Evolutionary conservation across 2,797 vertebrate genomes (phyloP).

Genomic region (Gila robusta): DNA sequence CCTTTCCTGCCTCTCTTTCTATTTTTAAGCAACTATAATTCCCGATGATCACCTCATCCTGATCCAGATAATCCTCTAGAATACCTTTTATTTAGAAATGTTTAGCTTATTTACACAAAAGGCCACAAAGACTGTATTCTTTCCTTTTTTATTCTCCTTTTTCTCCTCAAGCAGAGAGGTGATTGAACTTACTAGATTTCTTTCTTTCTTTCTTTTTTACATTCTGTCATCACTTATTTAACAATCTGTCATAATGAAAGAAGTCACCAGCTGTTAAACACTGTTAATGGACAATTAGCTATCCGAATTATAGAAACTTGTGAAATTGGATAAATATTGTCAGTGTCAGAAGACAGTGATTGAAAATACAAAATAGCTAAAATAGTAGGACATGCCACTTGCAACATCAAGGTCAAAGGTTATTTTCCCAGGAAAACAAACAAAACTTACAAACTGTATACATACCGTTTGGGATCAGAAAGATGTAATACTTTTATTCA

Average conservation of each 20-base stretch:
- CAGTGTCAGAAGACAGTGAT: background rate
- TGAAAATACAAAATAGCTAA: background rate
- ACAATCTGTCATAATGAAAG: background rate
- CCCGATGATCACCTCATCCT: slow-evolving; percentile 20
- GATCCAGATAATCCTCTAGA: slow-evolving; percentile 48
- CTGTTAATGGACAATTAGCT: background rate
- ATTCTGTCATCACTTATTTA: background rate
- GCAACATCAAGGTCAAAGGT: too few relatives aligned
- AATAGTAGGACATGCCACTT: background rate
- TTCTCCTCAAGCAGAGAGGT: background rate
- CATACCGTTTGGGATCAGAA: background rate
- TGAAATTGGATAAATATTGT: background rate
- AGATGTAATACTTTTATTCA: background rate
- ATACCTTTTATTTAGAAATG: slow-evolving; percentile 47
- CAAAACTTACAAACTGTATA: background rate
- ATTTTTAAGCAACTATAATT: slow-evolving; percentile 39
- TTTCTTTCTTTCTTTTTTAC: background rate
- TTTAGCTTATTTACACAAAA: slow-evolving; percentile 45
- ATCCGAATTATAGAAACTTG: background rate
- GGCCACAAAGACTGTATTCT: background rate
- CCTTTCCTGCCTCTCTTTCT: slow-evolving; percentile 3
- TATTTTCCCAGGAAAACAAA: background rate
- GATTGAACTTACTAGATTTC: background rate
- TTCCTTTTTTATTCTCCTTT: background rate
- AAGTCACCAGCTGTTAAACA: background rate